A percentile compares a stretch with the other conserved stretches of the same genome.
These are phyloP conservation scores for Drosophila nannoptera DNA, from an alignment of 1,140 invertebrate genomes.

Conservation along the genomic window DNA sequence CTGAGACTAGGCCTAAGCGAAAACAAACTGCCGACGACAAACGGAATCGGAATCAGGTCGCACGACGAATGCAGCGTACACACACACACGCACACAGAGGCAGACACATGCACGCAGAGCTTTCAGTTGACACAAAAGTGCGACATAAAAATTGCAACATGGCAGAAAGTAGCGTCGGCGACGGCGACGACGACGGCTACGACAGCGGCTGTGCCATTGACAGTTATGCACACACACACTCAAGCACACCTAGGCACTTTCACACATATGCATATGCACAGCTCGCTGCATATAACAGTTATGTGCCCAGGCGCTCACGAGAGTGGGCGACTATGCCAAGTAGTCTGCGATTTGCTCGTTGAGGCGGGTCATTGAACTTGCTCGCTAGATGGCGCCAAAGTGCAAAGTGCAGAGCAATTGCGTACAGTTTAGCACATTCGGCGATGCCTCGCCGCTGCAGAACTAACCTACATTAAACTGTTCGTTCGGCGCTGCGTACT, in stretches of 20 bases:
- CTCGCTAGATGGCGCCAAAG: conserved; percentile 69
- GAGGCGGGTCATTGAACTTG: conserved; percentile 73
- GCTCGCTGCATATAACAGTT: conserved; percentile 15
- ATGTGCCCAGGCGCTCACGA: conserved; percentile 8
- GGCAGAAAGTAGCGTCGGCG: conserved; percentile 19
- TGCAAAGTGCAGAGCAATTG: conserved; percentile 58
- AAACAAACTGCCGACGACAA: conserved; percentile 48
- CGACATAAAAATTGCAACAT: conserved; percentile 36
- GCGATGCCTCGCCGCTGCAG: conserved; percentile 39
- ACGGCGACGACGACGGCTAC: background rate
- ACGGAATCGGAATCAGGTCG: conserved; percentile 49
- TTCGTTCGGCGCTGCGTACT: conserved; percentile 1
- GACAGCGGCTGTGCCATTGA: conserved; percentile 30
- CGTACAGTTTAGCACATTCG: conserved; percentile 58
- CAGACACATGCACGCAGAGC: conserved; percentile 18
- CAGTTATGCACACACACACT: conserved; percentile 34
- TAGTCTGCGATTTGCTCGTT: conserved; percentile 67
- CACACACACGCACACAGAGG: conserved; percentile 5
- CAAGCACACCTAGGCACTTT: conserved; percentile 11
- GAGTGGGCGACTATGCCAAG: conserved; percentile 54
- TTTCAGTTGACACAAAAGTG: conserved; percentile 45
- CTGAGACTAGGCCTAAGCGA: conserved; percentile 44
- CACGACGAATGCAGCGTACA: conserved; percentile 44
- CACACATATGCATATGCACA: background rate
- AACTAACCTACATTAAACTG: conserved; percentile 76